Base-by-base conservation (phyloP, 2,888 invertebrate genomes). In the Cephus pulcher region DNA sequence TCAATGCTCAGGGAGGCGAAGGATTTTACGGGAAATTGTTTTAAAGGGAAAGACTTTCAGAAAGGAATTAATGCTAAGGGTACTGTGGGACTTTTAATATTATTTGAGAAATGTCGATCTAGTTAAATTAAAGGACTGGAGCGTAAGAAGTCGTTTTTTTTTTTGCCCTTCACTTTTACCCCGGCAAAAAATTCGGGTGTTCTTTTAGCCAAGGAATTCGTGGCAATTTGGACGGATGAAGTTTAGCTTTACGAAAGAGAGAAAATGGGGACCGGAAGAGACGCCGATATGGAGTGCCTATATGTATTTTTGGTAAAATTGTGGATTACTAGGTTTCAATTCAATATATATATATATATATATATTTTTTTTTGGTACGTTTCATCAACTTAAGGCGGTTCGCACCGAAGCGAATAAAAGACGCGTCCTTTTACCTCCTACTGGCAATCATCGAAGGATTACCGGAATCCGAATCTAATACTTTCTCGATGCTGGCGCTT, bases 391-490 rank as follows among this genome's bases (percentile, higher is more conserved):
- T 23, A 23, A 56, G 6, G 23, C 56, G 1, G 9, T 56, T 56
- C 23, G 23, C 56, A 56, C 0, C 23, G 23, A 23, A 9, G 23
- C 23, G 23, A 56, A 23, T 9, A 23, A 56, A 23, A 23, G 23
- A 56, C 56, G 23, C 23, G 56, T 23, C 23, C 6, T 23, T 23
- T 23, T 56, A 56, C 23, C 1, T 9, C 9, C 56, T 56, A 75
- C 76, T 56, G 78, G 79, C 79, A 80, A 82, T 80, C 78, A 80
- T 80, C 78, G 79, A 68, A 32, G 80, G 80, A 80, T 82, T 82
- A 82, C 77, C 76, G 81, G 75, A 82, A 82, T 40, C 80, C 78
- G 77, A 76, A 82, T 76, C 79, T 34, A 82, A 82, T 80, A 82
- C 79, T 79, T 80, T 79, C n/a, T 76, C 78, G 70, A 69, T 30